Evolutionary conservation across 92 coral and sea anemone genomes (phyloP).

Genomic region (Paragorgia papillata): DNA sequence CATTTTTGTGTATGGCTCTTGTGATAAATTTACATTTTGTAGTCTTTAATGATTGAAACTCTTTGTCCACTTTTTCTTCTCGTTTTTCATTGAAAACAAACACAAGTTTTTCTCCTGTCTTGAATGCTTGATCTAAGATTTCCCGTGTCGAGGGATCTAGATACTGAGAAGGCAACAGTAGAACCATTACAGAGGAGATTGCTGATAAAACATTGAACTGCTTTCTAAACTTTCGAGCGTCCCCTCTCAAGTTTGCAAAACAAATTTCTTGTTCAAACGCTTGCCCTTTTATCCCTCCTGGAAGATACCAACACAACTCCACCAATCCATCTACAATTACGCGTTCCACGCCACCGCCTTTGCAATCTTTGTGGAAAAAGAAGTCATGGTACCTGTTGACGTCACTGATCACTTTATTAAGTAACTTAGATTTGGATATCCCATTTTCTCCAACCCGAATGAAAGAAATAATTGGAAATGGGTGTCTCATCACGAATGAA

Average conservation of each 20-base stretch:
- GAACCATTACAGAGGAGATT: conserved; percentile 21
- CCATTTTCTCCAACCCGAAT: conserved; percentile 18
- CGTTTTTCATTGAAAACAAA: conserved; percentile 17
- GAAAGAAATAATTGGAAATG: conserved; percentile 36
- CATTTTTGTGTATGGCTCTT: conserved; percentile 1
- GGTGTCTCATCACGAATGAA: conserved; percentile 30
- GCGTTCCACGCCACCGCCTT: conserved; percentile 32
- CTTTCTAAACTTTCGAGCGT: conserved; percentile 21
- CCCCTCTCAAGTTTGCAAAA: conserved; percentile 35
- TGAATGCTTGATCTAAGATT: conserved; percentile 1
- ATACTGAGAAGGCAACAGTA: conserved; percentile 16
- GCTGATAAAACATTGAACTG: conserved; percentile 16
- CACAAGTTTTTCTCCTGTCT: conserved; percentile 3
- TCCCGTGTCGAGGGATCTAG: conserved; percentile 1
- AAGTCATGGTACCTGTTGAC: conserved; percentile 32
- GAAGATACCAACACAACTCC: conserved; percentile 41
- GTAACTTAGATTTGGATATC: conserved; percentile 14
- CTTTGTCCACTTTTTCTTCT: background rate
- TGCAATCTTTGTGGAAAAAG: conserved; percentile 46
- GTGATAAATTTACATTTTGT: background rate
- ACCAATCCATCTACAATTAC: conserved; percentile 34
- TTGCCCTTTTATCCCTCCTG: conserved; percentile 21
- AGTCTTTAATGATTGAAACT: conserved; percentile 11
- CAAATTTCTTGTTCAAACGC: conserved; percentile 34
- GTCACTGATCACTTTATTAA: conserved; percentile 30